Evolutionary conservation across 2,888 invertebrate genomes (phyloP).

Genomic region (Hirtodrosophila cameraria): DNA sequence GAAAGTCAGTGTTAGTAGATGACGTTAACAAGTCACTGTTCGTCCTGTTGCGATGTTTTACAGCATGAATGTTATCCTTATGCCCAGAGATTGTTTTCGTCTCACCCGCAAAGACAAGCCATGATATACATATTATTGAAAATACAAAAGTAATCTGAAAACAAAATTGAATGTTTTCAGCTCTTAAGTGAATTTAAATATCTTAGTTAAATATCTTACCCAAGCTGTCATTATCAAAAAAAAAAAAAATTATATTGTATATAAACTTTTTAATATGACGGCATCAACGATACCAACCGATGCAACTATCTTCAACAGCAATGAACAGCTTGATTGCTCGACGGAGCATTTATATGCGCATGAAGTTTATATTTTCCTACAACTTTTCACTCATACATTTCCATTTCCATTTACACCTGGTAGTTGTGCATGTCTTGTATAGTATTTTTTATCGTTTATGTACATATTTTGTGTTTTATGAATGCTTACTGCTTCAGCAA

Average conservation of each 20-base stretch:
- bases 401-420: too few species aligned
- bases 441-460: slow-evolving; percentile 1
- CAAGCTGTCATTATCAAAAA: slow-evolving; percentile 28
- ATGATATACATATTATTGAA: slow-evolving; percentile 24
- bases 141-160: slow-evolving; percentile 40
- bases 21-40: slow-evolving; percentile 1
- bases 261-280: neutral
- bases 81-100: slow-evolving; percentile 6
- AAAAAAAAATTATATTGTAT: neutral
- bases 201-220: slow-evolving; percentile 22
- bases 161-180: neutral
- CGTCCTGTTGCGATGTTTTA: slow-evolving; percentile 10
- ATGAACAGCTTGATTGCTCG: slow-evolving; percentile 22
- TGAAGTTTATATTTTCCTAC: neutral
- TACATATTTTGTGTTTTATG: neutral
- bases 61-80: slow-evolving; percentile 3
- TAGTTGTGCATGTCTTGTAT: slow-evolving; percentile 2
- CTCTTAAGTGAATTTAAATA: neutral
- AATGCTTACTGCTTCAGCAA: neutral
- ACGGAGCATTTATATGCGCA: slow-evolving; percentile 40
- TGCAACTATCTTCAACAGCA: slow-evolving; percentile 30
- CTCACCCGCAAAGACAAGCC: slow-evolving; percentile 14
- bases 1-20: slow-evolving; percentile 10
- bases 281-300: neutral
- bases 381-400: neutral